These are phyloP conservation scores for Bufotes viridis DNA, from an alignment of 2,797 vertebrate species.

Conservation along the genomic window DNA sequence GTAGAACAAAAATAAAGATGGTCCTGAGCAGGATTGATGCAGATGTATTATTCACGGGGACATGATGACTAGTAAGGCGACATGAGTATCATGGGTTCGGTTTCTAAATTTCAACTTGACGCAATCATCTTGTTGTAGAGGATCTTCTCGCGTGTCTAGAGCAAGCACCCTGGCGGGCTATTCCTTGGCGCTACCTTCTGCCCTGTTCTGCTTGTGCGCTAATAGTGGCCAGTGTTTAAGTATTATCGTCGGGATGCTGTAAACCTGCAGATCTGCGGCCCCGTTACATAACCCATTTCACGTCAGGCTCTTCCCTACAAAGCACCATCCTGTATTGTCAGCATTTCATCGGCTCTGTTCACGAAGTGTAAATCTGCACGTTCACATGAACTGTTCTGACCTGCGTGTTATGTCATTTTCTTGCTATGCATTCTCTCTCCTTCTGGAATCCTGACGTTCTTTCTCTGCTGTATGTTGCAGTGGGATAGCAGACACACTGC, in stretches of 20 bases:
- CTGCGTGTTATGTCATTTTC: background rate
- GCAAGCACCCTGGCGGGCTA: no score
- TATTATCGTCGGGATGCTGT: constrained; percentile 52
- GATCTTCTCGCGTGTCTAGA: no score
- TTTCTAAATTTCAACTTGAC: no score
- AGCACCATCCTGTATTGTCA: background rate
- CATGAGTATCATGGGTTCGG: no score
- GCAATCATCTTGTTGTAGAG: no score
- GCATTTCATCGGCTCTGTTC: background rate
- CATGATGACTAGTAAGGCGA: no score
- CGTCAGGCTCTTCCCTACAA: background rate
- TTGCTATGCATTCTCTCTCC: background rate
- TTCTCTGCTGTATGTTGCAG: background rate
- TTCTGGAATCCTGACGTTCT: background rate
- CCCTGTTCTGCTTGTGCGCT: background rate
- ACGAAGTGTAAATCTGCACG: background rate
- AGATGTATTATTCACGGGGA: no score
- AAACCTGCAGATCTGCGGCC: constrained; percentile 46
- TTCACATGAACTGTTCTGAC: background rate
- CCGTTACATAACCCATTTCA: constrained; percentile 29
- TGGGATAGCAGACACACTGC: background rate
- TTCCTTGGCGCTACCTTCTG: no score
- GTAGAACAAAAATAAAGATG: no score
- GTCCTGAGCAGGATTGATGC: no score
- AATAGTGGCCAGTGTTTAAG: constrained; percentile 28